Conservation (phyloP, 2,888 invertebrate genomes). For the Pseudococcus viburni region DNA sequence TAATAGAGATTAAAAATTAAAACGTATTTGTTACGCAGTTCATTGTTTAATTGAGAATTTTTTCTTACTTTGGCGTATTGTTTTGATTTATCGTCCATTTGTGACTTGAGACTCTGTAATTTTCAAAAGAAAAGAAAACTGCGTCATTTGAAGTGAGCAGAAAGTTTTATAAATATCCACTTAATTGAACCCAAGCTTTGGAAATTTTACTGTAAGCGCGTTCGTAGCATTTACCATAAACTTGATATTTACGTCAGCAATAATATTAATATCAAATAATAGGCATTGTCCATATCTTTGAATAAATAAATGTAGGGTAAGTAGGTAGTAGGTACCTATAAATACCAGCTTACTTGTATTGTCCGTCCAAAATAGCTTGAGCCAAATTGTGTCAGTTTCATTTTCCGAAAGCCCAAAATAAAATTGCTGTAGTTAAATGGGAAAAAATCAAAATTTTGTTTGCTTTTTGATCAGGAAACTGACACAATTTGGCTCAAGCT, state of each 20-base stretch:
- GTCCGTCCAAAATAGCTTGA: too few relatives aligned
- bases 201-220: neutral
- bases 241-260: neutral
- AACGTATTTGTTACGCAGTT: neutral
- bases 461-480: too few relatives aligned
- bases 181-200: neutral
- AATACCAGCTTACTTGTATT: neutral
- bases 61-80: neutral
- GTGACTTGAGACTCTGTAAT: neutral
- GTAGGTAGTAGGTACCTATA: too few relatives aligned
- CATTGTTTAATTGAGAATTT: neutral
- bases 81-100: conserved; percentile 32
- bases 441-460: too few relatives aligned
- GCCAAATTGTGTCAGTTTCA: too few relatives aligned
- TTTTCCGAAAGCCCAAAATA: too few relatives aligned
- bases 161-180: neutral
- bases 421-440: too few relatives aligned
- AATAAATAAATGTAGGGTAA: too few relatives aligned
- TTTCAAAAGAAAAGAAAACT: neutral
- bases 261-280: neutral
- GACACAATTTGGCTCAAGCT: too few relatives aligned
- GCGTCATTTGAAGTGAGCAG: neutral
- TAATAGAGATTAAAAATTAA: neutral
- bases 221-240: neutral
- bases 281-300: too few relatives aligned